Conservation (phyloP, 2,888 invertebrate genomes). For the Cephus sareptanus region DNA sequence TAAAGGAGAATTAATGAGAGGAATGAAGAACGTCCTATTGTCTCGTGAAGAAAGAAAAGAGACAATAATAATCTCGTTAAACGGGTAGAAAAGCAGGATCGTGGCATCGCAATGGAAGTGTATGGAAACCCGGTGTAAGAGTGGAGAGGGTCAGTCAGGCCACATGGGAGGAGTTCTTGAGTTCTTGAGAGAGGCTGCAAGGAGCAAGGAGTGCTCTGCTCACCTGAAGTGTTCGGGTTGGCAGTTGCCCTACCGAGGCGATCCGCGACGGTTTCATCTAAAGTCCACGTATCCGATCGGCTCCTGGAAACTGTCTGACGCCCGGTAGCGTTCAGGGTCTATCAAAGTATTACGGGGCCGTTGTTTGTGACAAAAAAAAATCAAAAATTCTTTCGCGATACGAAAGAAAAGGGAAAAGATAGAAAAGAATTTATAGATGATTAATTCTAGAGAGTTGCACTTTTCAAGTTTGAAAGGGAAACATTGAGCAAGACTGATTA, state of each 20-base stretch:
- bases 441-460: no score
- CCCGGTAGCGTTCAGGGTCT: slow-evolving; percentile 3
- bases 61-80: no score
- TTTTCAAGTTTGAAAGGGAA: no score
- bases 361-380: neutral
- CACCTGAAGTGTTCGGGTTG: slow-evolving; percentile 52
- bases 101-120: no score
- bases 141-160: slow-evolving; percentile 29
- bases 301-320: slow-evolving; percentile 16
- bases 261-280: slow-evolving; percentile 45
- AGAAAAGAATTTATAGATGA: no score
- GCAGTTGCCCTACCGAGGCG: slow-evolving; percentile 55
- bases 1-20: no score
- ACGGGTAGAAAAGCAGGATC: no score
- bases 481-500: no score
- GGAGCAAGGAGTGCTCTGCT: slow-evolving; percentile 40
- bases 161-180: slow-evolving; percentile 49
- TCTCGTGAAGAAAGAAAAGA: no score
- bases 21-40: no score
- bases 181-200: slow-evolving; percentile 29
- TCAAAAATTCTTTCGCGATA: neutral
- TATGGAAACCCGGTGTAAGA: neutral
- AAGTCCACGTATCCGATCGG: slow-evolving; percentile 34
- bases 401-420: neutral
- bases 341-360: neutral